Percentiles rank a stretch among this genome's conserved stretches.
phyloP scores from a whole-genome alignment of 1,140 invertebrate species.

The Drosophila tristis region DNA sequence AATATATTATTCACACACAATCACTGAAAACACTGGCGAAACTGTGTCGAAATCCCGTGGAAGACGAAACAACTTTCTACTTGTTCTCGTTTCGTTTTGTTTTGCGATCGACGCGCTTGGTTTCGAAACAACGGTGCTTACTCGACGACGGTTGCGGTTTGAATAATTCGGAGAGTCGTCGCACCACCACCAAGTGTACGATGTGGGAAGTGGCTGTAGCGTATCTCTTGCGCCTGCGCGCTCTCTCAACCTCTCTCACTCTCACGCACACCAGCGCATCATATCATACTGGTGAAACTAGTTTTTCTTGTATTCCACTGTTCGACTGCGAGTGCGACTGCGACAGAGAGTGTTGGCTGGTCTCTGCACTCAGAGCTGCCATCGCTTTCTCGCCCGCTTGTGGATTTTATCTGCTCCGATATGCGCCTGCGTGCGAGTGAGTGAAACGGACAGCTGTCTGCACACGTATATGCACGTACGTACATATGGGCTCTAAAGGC shows the following conservation, averaged over 20 bases:
- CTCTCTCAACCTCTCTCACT: conserved; percentile 2
- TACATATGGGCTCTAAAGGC: conserved; percentile 19
- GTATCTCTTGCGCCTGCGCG: conserved; percentile 6
- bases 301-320: too few relatives aligned
- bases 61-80: conserved; percentile 22
- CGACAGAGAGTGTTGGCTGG: conserved; percentile 20
- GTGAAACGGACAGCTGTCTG: conserved; percentile 36
- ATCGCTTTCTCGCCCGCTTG: conserved; percentile 55
- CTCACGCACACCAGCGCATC: neutral
- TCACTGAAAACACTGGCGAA: conserved; percentile 13
- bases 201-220: conserved; percentile 52
- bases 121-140: conserved; percentile 64
- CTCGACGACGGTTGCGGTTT: conserved; percentile 82
- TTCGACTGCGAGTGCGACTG: neutral
- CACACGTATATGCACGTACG: neutral
- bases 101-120: conserved; percentile 66
- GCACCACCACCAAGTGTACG: conserved; percentile 71
- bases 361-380: conserved; percentile 22
- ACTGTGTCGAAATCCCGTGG: neutral
- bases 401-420: conserved; percentile 79
- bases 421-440: conserved; percentile 42
- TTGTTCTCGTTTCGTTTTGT: conserved; percentile 24
- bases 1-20: conserved; percentile 16
- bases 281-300: too few relatives aligned
- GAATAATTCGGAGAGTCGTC: conserved; percentile 73